Base-by-base conservation (phyloP, 1,140 invertebrate genomes). In the Antheraea mylitta region DNA sequence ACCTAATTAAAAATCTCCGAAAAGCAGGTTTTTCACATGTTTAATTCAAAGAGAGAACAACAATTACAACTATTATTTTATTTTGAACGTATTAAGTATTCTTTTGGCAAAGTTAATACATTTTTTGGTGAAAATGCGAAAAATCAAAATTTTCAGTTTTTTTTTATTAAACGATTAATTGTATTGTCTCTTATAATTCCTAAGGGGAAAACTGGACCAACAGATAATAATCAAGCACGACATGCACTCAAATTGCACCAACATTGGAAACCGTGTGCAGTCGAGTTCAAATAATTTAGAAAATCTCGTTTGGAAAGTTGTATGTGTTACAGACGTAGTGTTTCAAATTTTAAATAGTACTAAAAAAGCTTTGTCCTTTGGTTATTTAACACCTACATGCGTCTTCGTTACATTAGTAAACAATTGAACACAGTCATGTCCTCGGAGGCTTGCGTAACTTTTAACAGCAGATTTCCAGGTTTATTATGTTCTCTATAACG, bases 301-400 rank as follows among this genome's bases (percentile, higher is more conserved):
- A 53, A 53, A 8, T 42, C 38, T 53, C 16, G 16, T 53, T 53
- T 53, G 5, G 45, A 53, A 53, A 53, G 45, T 53, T 53, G n/a
- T n/a, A n/a, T n/a, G n/a, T 13, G 11, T 16, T 53, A 53, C 45
- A 16, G 45, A 5, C 45, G 6, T 13, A 42, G 38, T 42, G 38
- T 53, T 53, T 53, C 45, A 53, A 53, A 53, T 53, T 53, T 13
- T 53, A 53, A 53, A 53, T 13, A 53, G 45, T 53, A 53, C 13
- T 16, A 53, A 5, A 6, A 13, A n/a, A 2, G 45, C 11, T 53
- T 53, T 53, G 45, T 53, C 45, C 45, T 53, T n/a, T 53, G 45
- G 45, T 53, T 53, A 53, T 16, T 53, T 53, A 53, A 53, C 45
- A 53, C 45, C 16, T 53, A 16, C 45, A 13, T 13, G 13, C 45